Evolutionary conservation across 2,888 invertebrate species (phyloP), one percentile per base, ranked within the genome.

Genomic region (Tenthredo distinguenda): DNA sequence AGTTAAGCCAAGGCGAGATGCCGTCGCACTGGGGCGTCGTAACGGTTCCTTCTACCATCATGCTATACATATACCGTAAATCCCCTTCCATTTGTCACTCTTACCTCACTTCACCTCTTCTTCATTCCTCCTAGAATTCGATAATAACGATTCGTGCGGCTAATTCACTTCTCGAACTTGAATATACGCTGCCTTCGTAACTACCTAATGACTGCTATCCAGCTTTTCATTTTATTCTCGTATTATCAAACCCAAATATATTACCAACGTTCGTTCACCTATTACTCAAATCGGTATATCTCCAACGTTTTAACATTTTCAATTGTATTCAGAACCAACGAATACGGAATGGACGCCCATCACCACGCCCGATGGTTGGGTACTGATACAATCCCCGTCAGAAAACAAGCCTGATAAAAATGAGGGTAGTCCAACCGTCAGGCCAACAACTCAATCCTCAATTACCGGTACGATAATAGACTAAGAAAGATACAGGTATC

Each of bases 341-440:
- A 90, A 90, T 68, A 90, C 90, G 26, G 94, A 94, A 85, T 96
- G 96, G 96, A 94, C 95, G 21, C 96, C 96, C 6, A 94, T 96
- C 77, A 96, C 96, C 1, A 95, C 96, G 7, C 95, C 96, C 10
- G 96, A 96, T 88, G 95, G 95, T 12, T 96, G 96, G 96, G 95
- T 96, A 12, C 93, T 96, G 82, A 92, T 95, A 55, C 95, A 90
- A 79, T 92, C 91, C 21, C 92, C 91, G 82, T 86, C 71, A 55
- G 83, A 83, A 76, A 86, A 83, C 43, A 37, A 82, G 34, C 68
- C 85, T n/a, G 15, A 37, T 18, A 58, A 81, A 74, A 85, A 87
- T 21, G 87, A 88, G n/a, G 85, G 87, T 43, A 88, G 87, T 31
- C 55, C 90, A 18, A 85, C 86, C 18, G 85, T 88, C 10, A 91